Base-by-base conservation (phyloP, 2,888 invertebrate genomes). In the Nomada fucata region DNA sequence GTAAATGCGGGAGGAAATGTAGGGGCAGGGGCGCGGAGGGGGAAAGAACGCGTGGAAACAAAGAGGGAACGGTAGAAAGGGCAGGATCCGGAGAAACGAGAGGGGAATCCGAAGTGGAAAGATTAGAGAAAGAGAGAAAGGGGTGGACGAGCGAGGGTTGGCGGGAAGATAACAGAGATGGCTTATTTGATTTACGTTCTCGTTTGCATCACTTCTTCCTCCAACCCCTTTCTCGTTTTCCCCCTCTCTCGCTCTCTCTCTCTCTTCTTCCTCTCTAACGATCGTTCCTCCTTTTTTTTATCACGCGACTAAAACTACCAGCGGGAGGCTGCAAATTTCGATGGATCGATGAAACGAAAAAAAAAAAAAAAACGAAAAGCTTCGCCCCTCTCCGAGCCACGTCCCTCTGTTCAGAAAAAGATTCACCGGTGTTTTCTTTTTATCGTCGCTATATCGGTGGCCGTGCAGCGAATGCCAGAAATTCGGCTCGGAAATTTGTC, bases 141-240 rank as follows among this genome's bases (percentile, higher is more conserved):
- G 64, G 70, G 76, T 36, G 60, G 52, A 68, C n/a, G 57, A 57
- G 68, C 55, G 26, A 26, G 47, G 26, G 15, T 71, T n/a, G 60
- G 47, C 36, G 36, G 73, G 67, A 74, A 81, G 85, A 82, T 75
- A 83, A 68, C 71, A 47, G 87, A 84, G 83, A 84, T 82, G 63
- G 83, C 74, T 82, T 77, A 72, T 82, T 87, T 86, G 87, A 87
- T 89, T 85, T 89, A 88, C 88, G 82, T 80, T 77, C 82, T 68
- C 69, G 77, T 78, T 87, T 78, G 68, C 68, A 60, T 75, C 74
- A 36, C 57, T 26, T 44, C 60, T 63, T 52, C 29, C 50, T 60
- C 60, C 47, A 44, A 42, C 11, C n/a, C 44, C 26, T 61, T 53
- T 61, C 26, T 60, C 59, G 9, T 13, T 15, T 4, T 15, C 11